Conservation (phyloP, 2,113 vertebrate species). For the Anarhynchus alexandrinus region DNA sequence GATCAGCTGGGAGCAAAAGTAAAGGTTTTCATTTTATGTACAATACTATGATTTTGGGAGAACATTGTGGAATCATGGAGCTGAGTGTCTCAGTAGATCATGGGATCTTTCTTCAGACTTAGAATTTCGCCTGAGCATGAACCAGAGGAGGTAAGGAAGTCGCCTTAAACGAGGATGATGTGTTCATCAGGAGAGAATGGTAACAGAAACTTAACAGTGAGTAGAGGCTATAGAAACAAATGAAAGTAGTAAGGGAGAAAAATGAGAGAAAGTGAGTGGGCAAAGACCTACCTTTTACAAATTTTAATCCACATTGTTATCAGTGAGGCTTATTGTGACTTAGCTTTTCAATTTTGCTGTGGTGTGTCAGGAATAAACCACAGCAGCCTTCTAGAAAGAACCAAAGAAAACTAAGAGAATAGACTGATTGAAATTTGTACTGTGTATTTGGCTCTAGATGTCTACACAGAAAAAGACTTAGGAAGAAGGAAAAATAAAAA, state of each 20-base stretch:
- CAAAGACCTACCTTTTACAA: not conserved
- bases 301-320: not conserved
- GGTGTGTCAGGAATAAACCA: not conserved
- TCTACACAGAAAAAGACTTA: not conserved
- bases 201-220: not conserved
- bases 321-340: not conserved
- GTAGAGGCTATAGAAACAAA: not conserved
- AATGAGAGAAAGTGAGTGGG: not conserved
- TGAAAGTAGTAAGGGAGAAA: not conserved
- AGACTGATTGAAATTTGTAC: not conserved
- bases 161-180: not conserved
- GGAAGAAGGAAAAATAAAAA: not conserved
- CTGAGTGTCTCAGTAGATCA: not conserved
- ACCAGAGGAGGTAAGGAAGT: not conserved
- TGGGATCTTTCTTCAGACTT: not conserved
- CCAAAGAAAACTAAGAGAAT: not conserved
- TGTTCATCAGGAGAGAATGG: not conserved
- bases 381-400: not conserved
- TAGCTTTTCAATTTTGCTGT: not conserved
- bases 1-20: not conserved
- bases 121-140: not conserved
- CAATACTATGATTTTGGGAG: not conserved
- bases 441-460: not conserved
- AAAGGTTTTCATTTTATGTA: not conserved
- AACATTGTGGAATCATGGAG: not conserved